Base-by-base conservation (phyloP, 2,797 vertebrate species). In the Psittacula derbiana region DNA sequence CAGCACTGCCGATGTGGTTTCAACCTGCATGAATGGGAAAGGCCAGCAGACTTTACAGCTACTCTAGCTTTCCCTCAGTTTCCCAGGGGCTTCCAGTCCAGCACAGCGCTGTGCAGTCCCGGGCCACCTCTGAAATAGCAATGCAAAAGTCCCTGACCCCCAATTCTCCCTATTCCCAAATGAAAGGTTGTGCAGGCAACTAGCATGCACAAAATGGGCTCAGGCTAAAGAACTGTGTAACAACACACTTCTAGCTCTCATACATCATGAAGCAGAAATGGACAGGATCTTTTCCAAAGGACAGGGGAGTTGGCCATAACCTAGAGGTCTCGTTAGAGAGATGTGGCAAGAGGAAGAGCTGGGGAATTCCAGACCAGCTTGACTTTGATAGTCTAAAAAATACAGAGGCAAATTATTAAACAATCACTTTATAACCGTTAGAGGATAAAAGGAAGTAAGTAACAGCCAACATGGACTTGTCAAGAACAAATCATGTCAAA, bases 401-500 rank as follows among this genome's bases (percentile, higher is more conserved):
- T 5, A 33, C 55, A 16, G 44, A 16, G 76, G 41, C 38, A 76
- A 82, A 91, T 74, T 30, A 64, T 27, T 74, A 78, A 80, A 78
- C 60, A 60, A 93, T 78, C 71, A 64, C 60, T 92, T 85, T 23
- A 44, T 71, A 88, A 82, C 69, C 38, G 67, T 52, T 47, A 7
- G 2, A 80, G 71, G 79, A 91, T 80, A 83, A 75, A 90, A 92
- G 67, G 20, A 31, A 30, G 80, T 38, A 8, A 70, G 81, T 90
- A 93, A 52, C 47, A 87, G 89, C 52, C 89, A 74, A 30, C 16
- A 30, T 27, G 57, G 80, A 52, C 85, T 95, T 91, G 95, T 87
- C 85, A 90, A 74, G 81, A 92, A 41, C 57, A 92, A 92, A 95
- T 89, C 75, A 76, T 53, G 79, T 91, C 94, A 89, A 57, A 80